Evolutionary conservation across 1,140 invertebrate genomes (phyloP), one percentile per base, ranked within the genome.

Genomic region (Polyergus mexicanus): DNA sequence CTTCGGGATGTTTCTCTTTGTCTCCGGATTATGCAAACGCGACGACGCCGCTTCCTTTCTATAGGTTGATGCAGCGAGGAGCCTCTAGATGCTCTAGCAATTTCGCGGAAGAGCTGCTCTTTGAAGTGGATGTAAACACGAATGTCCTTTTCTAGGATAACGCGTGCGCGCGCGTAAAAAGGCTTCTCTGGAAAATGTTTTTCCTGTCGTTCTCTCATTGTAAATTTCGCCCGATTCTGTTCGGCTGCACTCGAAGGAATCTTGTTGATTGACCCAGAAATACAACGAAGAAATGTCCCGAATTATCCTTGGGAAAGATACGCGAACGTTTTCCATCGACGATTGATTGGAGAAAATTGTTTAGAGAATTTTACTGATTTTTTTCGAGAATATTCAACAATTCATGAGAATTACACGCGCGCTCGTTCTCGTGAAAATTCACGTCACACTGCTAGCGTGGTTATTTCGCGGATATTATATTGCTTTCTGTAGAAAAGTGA

Each of bases 181-280:
- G 19, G 22, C 41, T 58, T 35, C 63, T 38, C 22, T n/a, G 65
- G 32, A 83, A 83, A 72, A 74, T 47, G 68, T 62, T 60, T 60
- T 19, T 44, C 54, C 44, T 41, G 25, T 32, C 25, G 54, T 51
- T 51, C 25, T 71, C 54, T 72, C 71, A 81, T 81, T 74, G 78
- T 56, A 72, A 69, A 83, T 83, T 74, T 74, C 78, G 68, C 44
- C n/a, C 68, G 68, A 83, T 83, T 83, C 78, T 72, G 35, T 83
- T 72, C 38, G 54, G 54, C 54, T 74, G 78, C 78, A 47, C 68
- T 74, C 78, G 54, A 13, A 44, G 54, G 38, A 72, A 83, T 74
- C 44, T 74, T 83, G 68, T 74, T 83, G 78, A 83, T 83, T 83
- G 78, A 83, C 68, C 78, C 51, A 72, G 78, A 83, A 83, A 60